Evolutionary conservation across 2,797 vertebrate genomes (phyloP).

Genomic region (Sebastes kiyomatsui): DNA sequence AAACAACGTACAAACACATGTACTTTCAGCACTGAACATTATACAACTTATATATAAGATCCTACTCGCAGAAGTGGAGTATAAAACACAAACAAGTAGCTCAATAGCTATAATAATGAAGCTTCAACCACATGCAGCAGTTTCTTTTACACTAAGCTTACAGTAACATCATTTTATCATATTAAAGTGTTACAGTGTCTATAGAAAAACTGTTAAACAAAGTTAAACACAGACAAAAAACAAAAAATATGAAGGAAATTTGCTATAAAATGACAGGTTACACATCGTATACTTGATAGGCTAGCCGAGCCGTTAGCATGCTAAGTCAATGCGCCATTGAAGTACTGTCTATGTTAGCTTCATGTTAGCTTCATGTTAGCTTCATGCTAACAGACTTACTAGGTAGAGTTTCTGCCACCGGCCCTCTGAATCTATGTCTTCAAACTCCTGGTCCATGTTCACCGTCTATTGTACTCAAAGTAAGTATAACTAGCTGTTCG

Average conservation of each 20-base stretch:
- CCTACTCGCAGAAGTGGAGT: too few relatives aligned
- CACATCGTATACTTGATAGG: neutral
- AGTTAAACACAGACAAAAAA: neutral
- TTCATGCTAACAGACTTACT: conserved; percentile 83
- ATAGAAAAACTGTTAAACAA: neutral
- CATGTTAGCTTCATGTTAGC: too few relatives aligned
- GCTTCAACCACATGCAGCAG: conserved; percentile 6
- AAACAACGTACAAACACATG: neutral
- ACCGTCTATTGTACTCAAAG: conserved; percentile 23
- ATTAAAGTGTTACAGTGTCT: neutral
- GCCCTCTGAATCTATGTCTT: conserved; percentile 88
- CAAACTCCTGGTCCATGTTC: conserved; percentile 89
- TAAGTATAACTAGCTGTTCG: neutral
- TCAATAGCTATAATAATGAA: neutral
- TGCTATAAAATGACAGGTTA: neutral
- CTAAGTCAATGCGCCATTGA: conserved; percentile 40
- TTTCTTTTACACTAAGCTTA: conserved; percentile 1
- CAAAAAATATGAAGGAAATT: neutral
- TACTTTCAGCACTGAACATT: neutral
- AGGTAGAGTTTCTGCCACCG: conserved; percentile 93
- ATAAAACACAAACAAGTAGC: neutral
- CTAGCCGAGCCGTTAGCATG: neutral
- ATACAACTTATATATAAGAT: too few relatives aligned
- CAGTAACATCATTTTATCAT: neutral
- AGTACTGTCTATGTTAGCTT: conserved; percentile 51